phyloP scores from a whole-genome alignment of 2,888 invertebrate species.

The Meteorus colon region DNA sequence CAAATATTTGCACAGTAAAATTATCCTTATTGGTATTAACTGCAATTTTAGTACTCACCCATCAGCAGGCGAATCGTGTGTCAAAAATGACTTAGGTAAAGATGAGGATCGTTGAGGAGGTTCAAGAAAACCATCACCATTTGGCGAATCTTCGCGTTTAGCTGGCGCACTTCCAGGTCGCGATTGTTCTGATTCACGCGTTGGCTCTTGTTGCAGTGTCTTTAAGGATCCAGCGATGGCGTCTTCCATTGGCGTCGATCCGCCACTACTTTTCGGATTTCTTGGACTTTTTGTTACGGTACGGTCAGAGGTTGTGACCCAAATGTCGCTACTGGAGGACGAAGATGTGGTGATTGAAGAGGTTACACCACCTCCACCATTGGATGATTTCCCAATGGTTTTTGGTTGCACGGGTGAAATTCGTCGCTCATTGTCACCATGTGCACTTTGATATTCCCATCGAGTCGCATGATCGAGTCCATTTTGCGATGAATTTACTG shows the following conservation, averaged over 20 bases:
- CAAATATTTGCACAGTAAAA: too few species aligned
- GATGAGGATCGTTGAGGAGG: conserved; percentile 74
- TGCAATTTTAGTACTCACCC: conserved; percentile 59
- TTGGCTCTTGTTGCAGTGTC: conserved; percentile 63
- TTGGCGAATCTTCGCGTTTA: conserved; percentile 63
- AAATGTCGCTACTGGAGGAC: conserved; percentile 76
- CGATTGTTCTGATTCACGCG: conserved; percentile 71
- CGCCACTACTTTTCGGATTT: conserved; percentile 74
- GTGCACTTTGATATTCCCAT: conserved; percentile 50
- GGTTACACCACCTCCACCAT: conserved; percentile 57
- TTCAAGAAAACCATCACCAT: conserved; percentile 61
- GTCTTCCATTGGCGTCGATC: conserved; percentile 75
- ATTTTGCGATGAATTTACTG: conserved; percentile 56
- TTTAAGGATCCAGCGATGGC: conserved; percentile 62
- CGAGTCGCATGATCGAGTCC: conserved; percentile 55
- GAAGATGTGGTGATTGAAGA: conserved; percentile 74
- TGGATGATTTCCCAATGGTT: conserved; percentile 58
- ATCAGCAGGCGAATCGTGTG: conserved; percentile 64
- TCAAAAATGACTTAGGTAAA: conserved; percentile 74
- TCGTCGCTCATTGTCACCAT: conserved; percentile 54
- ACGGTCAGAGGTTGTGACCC: conserved; percentile 75
- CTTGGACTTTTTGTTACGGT: conserved; percentile 74
- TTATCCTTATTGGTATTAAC: too few species aligned
- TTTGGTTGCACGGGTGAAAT: conserved; percentile 61
- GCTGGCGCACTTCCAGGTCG: conserved; percentile 77